These are phyloP conservation scores for Podarcis muralis DNA, from an alignment of 2,113 vertebrate genomes.

Conservation along the genomic window DNA sequence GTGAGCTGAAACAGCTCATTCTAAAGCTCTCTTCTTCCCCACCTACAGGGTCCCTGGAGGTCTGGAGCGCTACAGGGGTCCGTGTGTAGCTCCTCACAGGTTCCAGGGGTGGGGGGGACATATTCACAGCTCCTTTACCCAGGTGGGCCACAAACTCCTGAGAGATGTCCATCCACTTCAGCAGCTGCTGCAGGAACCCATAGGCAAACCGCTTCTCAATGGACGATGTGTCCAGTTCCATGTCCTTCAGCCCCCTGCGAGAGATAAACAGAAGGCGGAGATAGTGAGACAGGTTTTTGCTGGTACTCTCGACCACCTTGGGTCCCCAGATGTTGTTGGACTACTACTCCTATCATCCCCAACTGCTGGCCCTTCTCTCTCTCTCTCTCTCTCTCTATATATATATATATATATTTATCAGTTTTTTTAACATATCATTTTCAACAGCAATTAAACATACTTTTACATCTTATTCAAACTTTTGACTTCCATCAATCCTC, in stretches of 20 bases:
- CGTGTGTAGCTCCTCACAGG: no score
- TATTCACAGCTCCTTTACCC: conserved; percentile 69
- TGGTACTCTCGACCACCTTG: not conserved
- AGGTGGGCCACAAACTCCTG: conserved; percentile 95
- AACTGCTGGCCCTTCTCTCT: no score
- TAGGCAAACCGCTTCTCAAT: conserved; percentile 96
- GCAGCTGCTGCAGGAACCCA: conserved; percentile 91
- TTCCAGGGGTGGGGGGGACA: no score
- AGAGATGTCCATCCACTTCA: conserved; percentile 94
- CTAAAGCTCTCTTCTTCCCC: not conserved
- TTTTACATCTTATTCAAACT: no score
- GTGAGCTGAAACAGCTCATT: not conserved
- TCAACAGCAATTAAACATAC: no score
- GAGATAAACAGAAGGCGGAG: not conserved
- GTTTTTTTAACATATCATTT: no score
- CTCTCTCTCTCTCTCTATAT: no score
- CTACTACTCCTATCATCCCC: no score
- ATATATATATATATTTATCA: no score
- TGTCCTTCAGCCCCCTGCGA: conserved; percentile 89
- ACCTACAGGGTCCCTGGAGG: not conserved
- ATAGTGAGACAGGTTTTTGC: not conserved
- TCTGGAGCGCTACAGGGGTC: no score
- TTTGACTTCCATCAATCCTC: no score
- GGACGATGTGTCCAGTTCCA: conserved; percentile 94
- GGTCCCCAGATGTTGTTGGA: no score